These are phyloP conservation scores for Solenopsis invicta DNA, from an alignment of 1,140 invertebrate genomes.

Conservation along the genomic window DNA sequence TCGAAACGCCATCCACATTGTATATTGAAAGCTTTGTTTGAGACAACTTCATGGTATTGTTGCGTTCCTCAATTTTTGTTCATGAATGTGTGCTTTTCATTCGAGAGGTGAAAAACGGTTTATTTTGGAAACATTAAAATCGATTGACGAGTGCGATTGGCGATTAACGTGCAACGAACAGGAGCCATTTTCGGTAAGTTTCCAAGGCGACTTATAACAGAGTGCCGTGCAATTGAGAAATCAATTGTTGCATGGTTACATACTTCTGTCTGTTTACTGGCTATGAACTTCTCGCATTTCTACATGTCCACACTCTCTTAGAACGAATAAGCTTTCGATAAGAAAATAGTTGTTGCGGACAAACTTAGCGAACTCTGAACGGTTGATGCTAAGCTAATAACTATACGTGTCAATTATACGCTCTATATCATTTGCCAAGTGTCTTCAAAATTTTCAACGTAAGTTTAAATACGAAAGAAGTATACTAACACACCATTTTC, in stretches of 20 bases:
- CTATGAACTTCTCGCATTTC: constrained; percentile 19
- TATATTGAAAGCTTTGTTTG: constrained; percentile 72
- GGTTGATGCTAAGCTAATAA: not conserved
- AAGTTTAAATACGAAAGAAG: not conserved
- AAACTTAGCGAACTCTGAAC: not conserved
- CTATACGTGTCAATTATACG: not conserved
- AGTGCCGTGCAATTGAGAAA: not conserved
- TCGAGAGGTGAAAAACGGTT: constrained; percentile 52
- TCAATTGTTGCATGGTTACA: not conserved
- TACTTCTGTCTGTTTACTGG: not conserved
- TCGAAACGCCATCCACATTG: constrained; percentile 70
- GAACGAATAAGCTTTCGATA: constrained; percentile 2
- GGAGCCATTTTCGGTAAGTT: constrained; percentile 74
- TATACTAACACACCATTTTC: not conserved
- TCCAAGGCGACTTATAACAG: not conserved
- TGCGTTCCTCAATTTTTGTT: constrained; percentile 71
- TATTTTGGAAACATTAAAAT: constrained; percentile 54
- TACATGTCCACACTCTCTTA: not conserved
- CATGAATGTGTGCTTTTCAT: constrained; percentile 51
- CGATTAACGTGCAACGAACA: constrained; percentile 47
- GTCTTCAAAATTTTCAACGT: not conserved
- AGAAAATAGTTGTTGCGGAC: not conserved
- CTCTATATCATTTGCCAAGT: not conserved
- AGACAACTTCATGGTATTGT: constrained; percentile 67
- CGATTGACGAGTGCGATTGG: constrained; percentile 49